phyloP scores from a whole-genome alignment of 2,888 invertebrate genomes.

The Heliconius sara region DNA sequence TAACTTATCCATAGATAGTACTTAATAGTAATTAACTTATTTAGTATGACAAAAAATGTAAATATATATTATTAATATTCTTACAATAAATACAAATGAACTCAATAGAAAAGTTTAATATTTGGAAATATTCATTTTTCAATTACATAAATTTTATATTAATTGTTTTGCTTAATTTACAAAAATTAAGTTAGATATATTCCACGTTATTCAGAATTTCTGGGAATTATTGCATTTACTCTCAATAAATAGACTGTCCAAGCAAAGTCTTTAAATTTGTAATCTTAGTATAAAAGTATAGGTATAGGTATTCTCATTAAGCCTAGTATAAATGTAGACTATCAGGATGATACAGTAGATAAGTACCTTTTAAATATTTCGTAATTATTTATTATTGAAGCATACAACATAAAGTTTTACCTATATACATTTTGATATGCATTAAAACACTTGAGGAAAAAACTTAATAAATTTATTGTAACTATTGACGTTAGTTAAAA shows the following conservation, averaged over 20 bases:
- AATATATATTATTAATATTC: too few species aligned
- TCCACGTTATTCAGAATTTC: too few species aligned
- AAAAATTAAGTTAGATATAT: too few species aligned
- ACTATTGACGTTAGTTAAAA: neutral
- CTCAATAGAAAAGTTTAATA: too few species aligned
- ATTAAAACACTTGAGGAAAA: neutral
- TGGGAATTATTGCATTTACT: too few species aligned
- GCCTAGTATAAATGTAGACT: neutral
- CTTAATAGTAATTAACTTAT: too few species aligned
- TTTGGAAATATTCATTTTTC: too few species aligned
- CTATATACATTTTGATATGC: neutral
- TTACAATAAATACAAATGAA: too few species aligned
- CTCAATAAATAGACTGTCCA: neutral
- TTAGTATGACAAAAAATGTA: too few species aligned
- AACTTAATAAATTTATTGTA: neutral
- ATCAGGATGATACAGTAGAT: neutral
- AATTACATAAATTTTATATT: too few species aligned
- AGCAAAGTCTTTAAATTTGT: neutral
- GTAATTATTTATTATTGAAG: neutral
- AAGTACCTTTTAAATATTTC: neutral
- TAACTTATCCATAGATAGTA: too few species aligned
- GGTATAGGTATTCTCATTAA: neutral
- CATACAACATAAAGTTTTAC: neutral
- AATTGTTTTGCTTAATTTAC: too few species aligned
- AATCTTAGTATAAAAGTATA: neutral